Percentiles rank a stretch among this genome's conserved stretches.
These are phyloP conservation scores for Phenacoccus solenopsis DNA, from an alignment of 1,140 invertebrate genomes.

Conservation along the genomic window DNA sequence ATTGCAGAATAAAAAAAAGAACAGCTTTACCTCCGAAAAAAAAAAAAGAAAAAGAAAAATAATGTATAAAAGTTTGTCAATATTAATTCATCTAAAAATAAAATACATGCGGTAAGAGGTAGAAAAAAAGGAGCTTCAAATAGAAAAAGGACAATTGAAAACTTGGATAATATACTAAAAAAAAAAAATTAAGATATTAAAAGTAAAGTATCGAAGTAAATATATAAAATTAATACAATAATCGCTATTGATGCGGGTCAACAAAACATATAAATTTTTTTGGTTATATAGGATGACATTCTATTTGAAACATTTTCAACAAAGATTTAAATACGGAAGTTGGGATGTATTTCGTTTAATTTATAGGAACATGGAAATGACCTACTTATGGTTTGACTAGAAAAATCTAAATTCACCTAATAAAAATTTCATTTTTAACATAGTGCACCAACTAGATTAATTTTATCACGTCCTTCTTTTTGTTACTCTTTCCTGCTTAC, in stretches of 20 bases:
- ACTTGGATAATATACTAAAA: neutral
- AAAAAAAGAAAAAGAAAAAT: neutral
- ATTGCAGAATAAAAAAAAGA: neutral
- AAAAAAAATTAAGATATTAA: neutral
- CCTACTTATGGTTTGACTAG: neutral
- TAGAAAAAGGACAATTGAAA: neutral
- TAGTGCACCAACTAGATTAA: no score
- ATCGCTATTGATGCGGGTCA: neutral
- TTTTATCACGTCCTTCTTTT: no score
- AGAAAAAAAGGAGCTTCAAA: neutral
- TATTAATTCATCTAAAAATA: neutral
- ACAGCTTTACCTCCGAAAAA: neutral
- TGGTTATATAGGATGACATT: no score
- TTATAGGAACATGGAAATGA: neutral
- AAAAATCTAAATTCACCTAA: neutral
- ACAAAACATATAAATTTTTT: neutral
- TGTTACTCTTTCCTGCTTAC: no score
- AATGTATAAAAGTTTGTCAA: neutral
- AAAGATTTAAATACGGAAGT: no score
- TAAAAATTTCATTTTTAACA: no score
- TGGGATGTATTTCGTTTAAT: neutral
- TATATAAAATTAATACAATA: neutral
- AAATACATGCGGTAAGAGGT: conserved; percentile 1
- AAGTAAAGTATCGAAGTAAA: neutral
- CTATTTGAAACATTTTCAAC: no score